Base-by-base conservation (phyloP, 1,140 invertebrate species). In the Dysdera silvatica region DNA sequence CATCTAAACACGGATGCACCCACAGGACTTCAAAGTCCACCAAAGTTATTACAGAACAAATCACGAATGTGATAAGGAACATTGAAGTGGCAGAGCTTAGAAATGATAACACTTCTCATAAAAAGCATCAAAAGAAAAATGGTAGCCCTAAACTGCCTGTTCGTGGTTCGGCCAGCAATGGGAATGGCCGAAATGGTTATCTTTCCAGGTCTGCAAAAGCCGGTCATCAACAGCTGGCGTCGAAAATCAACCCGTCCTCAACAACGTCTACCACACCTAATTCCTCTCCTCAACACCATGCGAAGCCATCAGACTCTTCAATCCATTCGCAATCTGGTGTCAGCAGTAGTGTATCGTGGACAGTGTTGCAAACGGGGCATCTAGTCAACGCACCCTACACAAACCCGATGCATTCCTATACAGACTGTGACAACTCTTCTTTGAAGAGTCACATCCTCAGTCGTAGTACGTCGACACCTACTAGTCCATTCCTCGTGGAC, bases 41-140 rank as follows among this genome's bases (percentile, higher is more conserved):
- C n/a, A 57, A 23, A 47, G 20, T 45, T 16, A 10, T 47, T 20
- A 16, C 59, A 4, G 59, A 61, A 18, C 59, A 61, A 24, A 33
- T 51, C 14, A 32, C 47, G 0, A n/a, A 54, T 41, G 35, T 45
- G 0, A 20, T 28, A 18, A 61, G 54, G 28, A 14, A 12, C 3
- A 14, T 37, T n/a, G 59, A 61, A 20, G 28, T 16, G 3, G 1
- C 48, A 5, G 59, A 61, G 28, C 49, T 33, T 29, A 41, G 59
- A 16, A 29, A 53, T 6, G 59, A 61, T 4, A 32, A 35, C 5
- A 8, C 45, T 41, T n/a, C 54, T 12, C 12, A 53, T 5, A 61
- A 54, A 18, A 49, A 61, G 28, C 59, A 61, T 18, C 59, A 53
- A 14, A 53, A 51, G 23, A 61, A 61, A n/a, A 54, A 45, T 18